Base-by-base conservation (phyloP, 2,113 vertebrate species). In the Entelurus aequoreus region DNA sequence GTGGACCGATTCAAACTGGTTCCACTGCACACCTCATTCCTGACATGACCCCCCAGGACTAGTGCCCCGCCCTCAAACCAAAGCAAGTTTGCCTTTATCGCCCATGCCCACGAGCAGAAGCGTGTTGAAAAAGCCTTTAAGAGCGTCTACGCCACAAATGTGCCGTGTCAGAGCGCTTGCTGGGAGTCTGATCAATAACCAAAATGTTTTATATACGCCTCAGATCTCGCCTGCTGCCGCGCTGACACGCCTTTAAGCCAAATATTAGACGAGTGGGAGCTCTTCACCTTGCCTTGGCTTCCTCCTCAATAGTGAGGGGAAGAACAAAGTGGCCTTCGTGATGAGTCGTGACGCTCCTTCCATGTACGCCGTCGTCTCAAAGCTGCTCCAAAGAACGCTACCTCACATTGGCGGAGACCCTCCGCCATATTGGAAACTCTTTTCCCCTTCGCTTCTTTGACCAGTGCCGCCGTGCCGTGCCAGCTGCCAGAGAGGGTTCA, bases 311-410 rank as follows among this genome's bases (percentile, higher is more conserved):
- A 75, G 77, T 74, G 73, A 65, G 54, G 67, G 48, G 76, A 65
- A 59, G 62, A 78, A 85, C 74, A 53, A 35, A 72, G 79, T 53
- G 55, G 84, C 83, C 83, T 87, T 85, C 73, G 62, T n/a, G 0
- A 72, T 46, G 54, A 76, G 51, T 71, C 73, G 69, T 69, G 71
- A 65, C 75, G 77, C 63, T 72, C 64, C 64, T 56, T 79, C 69
- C 80, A 75, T 73, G 37, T 59, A 44, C 14, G 10, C 42, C 62
- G 51, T 66, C 60, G 54, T 62, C 70, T 76, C 63, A 77, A 84
- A 71, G 66, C 77, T 82, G 66, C 64, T 86, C 85, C 85, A 90
- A 90, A 88, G 82, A 90, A 90, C 81, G 72, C 85, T 90, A 89
- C 87, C 81, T 90, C 87, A 85, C 63, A 85, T 83, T 80, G 68